Conservation (phyloP, 1,140 invertebrate genomes). For the Streblospio benedicti region DNA sequence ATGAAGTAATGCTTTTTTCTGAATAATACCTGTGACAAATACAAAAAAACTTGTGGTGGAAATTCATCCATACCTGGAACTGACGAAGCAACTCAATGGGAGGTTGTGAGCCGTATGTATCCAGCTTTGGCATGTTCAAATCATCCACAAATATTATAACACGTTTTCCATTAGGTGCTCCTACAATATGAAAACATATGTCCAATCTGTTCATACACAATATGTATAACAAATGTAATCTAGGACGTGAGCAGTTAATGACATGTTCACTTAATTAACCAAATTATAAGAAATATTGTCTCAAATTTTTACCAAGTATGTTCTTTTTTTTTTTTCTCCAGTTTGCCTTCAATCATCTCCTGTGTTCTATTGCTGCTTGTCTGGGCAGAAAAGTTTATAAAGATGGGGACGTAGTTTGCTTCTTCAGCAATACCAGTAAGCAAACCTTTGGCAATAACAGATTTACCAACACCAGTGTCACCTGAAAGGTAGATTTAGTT, state of each 20-base stretch:
- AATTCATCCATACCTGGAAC: too few relatives aligned
- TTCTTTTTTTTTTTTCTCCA: conserved; percentile 48
- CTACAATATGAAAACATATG: conserved; percentile 22
- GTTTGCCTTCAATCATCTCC: conserved; percentile 49
- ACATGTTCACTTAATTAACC: not conserved
- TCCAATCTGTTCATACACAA: too few relatives aligned
- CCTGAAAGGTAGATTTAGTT: too few relatives aligned
- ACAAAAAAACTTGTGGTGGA: too few relatives aligned
- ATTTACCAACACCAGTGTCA: conserved; percentile 40
- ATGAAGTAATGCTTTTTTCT: too few relatives aligned
- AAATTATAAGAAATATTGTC: too few relatives aligned
- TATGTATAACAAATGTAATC: not conserved
- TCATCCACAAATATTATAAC: conserved; percentile 49
- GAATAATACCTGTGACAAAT: too few relatives aligned
- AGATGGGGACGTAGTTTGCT: conserved; percentile 60
- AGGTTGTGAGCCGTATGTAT: conserved; percentile 48
- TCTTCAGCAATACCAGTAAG: conserved; percentile 57
- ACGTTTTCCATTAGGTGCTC: conserved; percentile 40
- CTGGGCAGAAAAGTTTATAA: conserved; percentile 80
- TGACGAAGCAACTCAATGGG: conserved; percentile 57
- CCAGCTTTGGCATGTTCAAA: conserved; percentile 52
- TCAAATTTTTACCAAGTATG: conserved; percentile 37
- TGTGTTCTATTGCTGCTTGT: conserved; percentile 60
- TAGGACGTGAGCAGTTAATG: not conserved
- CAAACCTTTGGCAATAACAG: conserved; percentile 66